A percentile compares a stretch with the other conserved stretches of the same genome.
Evolutionary conservation across 2,113 vertebrate genomes (phyloP).

Genomic region (Ochotona princeps): DNA sequence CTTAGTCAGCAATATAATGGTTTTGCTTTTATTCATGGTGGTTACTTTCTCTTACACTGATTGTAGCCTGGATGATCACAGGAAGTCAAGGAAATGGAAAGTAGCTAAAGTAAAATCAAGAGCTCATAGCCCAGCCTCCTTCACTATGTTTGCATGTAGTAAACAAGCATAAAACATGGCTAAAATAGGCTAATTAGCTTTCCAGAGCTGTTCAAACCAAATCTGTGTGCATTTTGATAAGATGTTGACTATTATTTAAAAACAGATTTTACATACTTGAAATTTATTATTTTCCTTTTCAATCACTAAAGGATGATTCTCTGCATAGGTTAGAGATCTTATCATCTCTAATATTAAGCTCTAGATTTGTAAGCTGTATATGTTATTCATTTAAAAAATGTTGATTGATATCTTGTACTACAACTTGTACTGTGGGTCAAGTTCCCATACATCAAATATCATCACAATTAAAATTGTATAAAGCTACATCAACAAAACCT

Average conservation of each 20-base stretch:
- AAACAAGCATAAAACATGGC: conserved; percentile 75
- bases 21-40: conserved; percentile 3
- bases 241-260: conserved; percentile 77
- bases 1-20: background rate
- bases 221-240: conserved; percentile 81
- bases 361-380: conserved; percentile 72
- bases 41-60: conserved; percentile 10
- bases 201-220: conserved; percentile 72
- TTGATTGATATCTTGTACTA: conserved; percentile 81
- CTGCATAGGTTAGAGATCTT: conserved; percentile 69
- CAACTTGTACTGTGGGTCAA: conserved; percentile 75
- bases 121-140: background rate
- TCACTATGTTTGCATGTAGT: conserved; percentile 42
- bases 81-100: background rate
- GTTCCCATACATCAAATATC: conserved; percentile 55
- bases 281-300: conserved; percentile 80
- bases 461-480: conserved; percentile 64
- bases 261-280: conserved; percentile 68
- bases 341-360: conserved; percentile 75
- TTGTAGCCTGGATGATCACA: background rate
- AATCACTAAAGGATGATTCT: conserved; percentile 70
- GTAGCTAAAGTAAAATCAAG: background rate
- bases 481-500: conserved; percentile 52
- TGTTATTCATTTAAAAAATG: conserved; percentile 74
- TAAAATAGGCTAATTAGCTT: conserved; percentile 72